Conservation (phyloP, 2,888 invertebrate genomes). For the Epiblema foenella region DNA sequence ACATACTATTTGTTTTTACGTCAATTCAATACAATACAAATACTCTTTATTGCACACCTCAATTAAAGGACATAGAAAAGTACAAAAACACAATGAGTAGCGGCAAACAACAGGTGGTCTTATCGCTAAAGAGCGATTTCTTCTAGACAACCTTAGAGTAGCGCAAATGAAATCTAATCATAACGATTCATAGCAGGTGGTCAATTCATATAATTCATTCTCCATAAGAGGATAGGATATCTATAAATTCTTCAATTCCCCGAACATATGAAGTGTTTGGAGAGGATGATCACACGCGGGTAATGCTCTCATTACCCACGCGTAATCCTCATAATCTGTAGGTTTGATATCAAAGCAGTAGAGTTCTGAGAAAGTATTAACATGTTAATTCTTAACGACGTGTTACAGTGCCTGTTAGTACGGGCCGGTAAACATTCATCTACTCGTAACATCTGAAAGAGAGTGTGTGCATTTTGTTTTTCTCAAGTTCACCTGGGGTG, state of each 20-base stretch:
- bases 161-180: too few species aligned
- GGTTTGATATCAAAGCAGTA: slow-evolving; percentile 35
- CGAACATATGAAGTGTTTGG: slow-evolving; percentile 34
- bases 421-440: slow-evolving; percentile 56
- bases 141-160: too few species aligned
- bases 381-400: slow-evolving; percentile 39
- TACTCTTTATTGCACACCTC: too few species aligned
- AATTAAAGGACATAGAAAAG: too few species aligned
- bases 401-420: slow-evolving; percentile 46
- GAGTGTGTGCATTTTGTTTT: slow-evolving; percentile 50
- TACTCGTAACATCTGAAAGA: slow-evolving; percentile 12
- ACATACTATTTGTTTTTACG: background rate
- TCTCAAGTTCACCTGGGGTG: slow-evolving; percentile 50
- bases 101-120: too few species aligned
- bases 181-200: too few species aligned
- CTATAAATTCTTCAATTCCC: background rate
- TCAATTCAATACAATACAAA: background rate
- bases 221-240: slow-evolving; percentile 4
- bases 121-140: too few species aligned
- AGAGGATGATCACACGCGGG: background rate
- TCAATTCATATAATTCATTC: background rate
- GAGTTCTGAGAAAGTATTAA: slow-evolving; percentile 42
- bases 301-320: too few species aligned
- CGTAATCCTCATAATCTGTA: slow-evolving; percentile 20
- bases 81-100: too few species aligned